Conservation (phyloP, 2,113 vertebrate species). For the Heptranchias perlo region DNA sequence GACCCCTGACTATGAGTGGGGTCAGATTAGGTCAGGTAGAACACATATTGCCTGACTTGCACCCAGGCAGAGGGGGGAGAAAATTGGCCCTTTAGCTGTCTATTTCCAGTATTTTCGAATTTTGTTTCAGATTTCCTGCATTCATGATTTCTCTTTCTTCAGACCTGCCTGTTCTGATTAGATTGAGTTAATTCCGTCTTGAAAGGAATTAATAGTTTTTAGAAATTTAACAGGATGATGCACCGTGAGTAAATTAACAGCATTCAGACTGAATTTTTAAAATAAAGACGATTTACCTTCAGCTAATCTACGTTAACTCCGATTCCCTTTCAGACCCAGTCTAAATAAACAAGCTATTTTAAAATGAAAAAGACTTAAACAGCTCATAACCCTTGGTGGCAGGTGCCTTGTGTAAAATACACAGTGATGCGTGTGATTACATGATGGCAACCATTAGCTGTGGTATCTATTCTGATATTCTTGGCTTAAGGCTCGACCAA, state of each 20-base stretch:
- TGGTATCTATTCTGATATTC: slow-evolving; percentile 9
- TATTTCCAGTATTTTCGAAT: background rate
- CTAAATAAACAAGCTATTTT: background rate
- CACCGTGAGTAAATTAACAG: background rate
- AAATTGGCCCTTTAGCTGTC: background rate
- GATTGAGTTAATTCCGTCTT: background rate
- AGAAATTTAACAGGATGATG: background rate
- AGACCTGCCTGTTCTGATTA: background rate
- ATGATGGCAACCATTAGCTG: slow-evolving; percentile 16
- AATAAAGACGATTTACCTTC: background rate
- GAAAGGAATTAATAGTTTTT: background rate
- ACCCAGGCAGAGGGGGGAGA: background rate
- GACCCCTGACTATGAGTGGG: background rate
- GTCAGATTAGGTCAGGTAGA: background rate
- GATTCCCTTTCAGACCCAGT: background rate
- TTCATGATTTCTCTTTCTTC: background rate
- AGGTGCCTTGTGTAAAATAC: slow-evolving; percentile 7
- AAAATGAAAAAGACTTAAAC: background rate
- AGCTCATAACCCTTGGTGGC: background rate
- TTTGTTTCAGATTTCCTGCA: background rate
- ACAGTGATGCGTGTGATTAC: slow-evolving; percentile 20
- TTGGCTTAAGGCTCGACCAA: slow-evolving; percentile 5
- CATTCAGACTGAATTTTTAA: background rate
- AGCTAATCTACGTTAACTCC: background rate
- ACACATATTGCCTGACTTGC: background rate